Percentiles rank a stretch among this genome's conserved stretches.
Conservation (phyloP, 2,113 vertebrate species). For the Natator depressus region DNA sequence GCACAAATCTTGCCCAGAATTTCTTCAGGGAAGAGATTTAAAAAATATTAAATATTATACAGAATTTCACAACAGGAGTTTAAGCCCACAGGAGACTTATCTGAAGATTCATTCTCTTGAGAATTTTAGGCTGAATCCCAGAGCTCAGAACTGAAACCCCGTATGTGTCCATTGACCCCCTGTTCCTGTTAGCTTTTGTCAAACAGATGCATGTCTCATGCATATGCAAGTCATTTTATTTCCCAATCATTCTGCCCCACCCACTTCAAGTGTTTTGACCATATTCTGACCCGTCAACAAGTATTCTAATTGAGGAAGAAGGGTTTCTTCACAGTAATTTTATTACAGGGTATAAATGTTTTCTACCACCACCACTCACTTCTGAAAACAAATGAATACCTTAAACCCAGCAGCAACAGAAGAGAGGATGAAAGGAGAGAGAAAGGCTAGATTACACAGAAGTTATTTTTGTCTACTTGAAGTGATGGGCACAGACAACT, state of each 20-base stretch:
- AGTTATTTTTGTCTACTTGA: constrained; percentile 67
- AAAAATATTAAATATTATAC: not conserved
- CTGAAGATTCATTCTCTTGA: constrained; percentile 20
- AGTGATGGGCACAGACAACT: constrained; percentile 50
- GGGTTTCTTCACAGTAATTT: constrained; percentile 51
- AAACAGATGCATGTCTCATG: constrained; percentile 56
- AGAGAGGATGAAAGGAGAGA: constrained; percentile 49
- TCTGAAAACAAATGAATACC: constrained; percentile 49
- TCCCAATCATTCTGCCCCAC: constrained; percentile 60
- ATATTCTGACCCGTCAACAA: constrained; percentile 52
- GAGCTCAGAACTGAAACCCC: constrained; percentile 39
- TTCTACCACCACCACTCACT: constrained; percentile 1
- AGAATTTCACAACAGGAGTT: constrained; percentile 58
- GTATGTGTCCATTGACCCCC: constrained; percentile 60
- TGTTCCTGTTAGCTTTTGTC: constrained; percentile 62
- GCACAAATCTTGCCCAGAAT: rapidly evolving
- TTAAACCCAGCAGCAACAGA: constrained; percentile 43
- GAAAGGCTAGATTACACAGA: constrained; percentile 57
- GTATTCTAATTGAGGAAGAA: constrained; percentile 42
- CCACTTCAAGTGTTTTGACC: constrained; percentile 44
- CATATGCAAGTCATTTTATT: constrained; percentile 53
- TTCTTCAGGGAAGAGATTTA: not conserved
- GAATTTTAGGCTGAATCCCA: constrained; percentile 45
- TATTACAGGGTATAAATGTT: constrained; percentile 35
- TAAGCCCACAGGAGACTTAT: constrained; percentile 65